Evolutionary conservation across 2,888 invertebrate genomes (phyloP), one percentile per base, ranked within the genome.

Genomic region (Spilarctia lutea): DNA sequence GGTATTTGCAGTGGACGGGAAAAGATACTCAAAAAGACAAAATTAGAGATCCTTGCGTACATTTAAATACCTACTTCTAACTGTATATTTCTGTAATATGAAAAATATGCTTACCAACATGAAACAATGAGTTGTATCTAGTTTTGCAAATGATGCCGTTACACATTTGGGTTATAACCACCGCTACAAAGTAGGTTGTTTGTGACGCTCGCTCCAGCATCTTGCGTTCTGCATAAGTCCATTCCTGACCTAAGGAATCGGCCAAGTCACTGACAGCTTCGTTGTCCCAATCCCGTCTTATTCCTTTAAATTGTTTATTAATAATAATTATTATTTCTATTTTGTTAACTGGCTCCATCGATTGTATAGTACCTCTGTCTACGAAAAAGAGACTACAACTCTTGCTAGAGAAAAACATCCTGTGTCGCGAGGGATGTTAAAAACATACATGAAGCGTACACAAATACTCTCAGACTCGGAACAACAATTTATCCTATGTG

Each of bases 101-200:
- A 16, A 16, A n/a, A 4, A 60, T 45, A 20, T 33, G 7, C 96
- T 96, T 90, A 90, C 97, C 97, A 86, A 97, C 97, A 79, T 97
- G 97, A 86, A 97, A 94, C 72, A 98, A 94, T 3, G 97, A 97
- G 87, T 97, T 97, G 86, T 97, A 96, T 87, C 97, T 94, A 8
- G 98, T 98, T 91, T 97, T 98, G 90, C 97, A 97, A 91, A 97
- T 97, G 82, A 98, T 92, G 77, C 97, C 95, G 93, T 98, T 97
- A 87, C 97, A 96, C 96, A 97, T 97, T 91, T 98, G 98, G 48
- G 97, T 97, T 75, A 97, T 93, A 52, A 98, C 97, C 73, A 98
- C 96, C 8, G 97, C 96, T 16, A 97, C 96, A 85, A 98, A 98
- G 93, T 97, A 98, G 30, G 97, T 96, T 11, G 97, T 97, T 86